phyloP scores from a whole-genome alignment of 2,888 invertebrate genomes.

The Coelopa pilipes region DNA sequence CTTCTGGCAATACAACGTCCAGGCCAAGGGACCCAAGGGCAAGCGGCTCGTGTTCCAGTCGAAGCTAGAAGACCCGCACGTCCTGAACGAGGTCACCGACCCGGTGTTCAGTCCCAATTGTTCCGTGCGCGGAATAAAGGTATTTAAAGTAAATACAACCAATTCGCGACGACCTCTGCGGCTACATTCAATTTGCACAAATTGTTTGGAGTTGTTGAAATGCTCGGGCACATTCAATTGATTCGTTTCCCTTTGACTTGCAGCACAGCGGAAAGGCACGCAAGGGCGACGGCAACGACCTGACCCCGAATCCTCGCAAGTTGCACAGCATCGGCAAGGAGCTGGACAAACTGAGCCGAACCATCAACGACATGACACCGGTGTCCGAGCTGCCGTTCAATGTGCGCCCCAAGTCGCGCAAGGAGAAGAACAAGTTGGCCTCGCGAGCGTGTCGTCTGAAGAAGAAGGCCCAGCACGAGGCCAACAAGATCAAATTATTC shows the following conservation, averaged over 20 bases:
- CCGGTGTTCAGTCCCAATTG: slow-evolving; percentile 96
- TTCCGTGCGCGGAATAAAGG: slow-evolving; percentile 90
- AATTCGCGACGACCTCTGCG: slow-evolving; percentile 38
- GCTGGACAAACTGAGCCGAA: slow-evolving; percentile 87
- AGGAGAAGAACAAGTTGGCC: slow-evolving; percentile 97
- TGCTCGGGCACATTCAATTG: slow-evolving; percentile 9
- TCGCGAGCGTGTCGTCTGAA: slow-evolving; percentile 96
- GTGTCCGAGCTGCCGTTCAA: slow-evolving; percentile 92
- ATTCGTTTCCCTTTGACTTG: slow-evolving; percentile 28
- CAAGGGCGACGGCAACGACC: slow-evolving; percentile 97
- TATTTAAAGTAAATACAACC: slow-evolving; percentile 65
- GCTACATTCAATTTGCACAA: slow-evolving; percentile 20
- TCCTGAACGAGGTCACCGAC: slow-evolving; percentile 90
- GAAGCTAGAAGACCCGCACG: slow-evolving; percentile 90
- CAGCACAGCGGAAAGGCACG: slow-evolving; percentile 85
- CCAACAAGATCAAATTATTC: slow-evolving; percentile 94
- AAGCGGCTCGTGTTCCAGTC: slow-evolving; percentile 86
- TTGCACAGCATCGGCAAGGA: slow-evolving; percentile 91
- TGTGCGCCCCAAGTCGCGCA: slow-evolving; percentile 89
- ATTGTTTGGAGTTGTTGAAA: slow-evolving; percentile 16
- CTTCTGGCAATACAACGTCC: slow-evolving; percentile 99
- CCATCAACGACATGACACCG: slow-evolving; percentile 96
- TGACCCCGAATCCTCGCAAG: slow-evolving; percentile 95
- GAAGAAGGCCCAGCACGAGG: slow-evolving; percentile 99
- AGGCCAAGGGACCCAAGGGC: slow-evolving; percentile 97